These are phyloP conservation scores for Thomomys bottae DNA, from an alignment of 2,113 vertebrate species.

Conservation along the genomic window DNA sequence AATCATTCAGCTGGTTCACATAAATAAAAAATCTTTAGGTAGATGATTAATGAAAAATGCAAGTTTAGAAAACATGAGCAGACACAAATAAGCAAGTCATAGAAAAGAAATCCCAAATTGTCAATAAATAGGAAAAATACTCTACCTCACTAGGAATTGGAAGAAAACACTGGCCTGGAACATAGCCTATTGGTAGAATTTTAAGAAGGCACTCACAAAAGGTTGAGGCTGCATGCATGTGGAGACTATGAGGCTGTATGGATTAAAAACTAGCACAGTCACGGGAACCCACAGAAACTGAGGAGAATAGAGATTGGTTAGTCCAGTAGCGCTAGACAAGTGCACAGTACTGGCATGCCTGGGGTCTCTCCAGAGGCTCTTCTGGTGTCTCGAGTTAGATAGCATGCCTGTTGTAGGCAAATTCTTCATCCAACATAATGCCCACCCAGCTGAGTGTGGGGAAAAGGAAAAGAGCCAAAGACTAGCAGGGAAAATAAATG, in stretches of 20 bases:
- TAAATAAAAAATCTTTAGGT: background rate
- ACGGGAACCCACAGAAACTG: background rate
- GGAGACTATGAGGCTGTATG: background rate
- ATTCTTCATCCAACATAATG: background rate
- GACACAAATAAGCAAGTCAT: background rate
- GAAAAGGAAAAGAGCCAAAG: background rate
- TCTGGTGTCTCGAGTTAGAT: background rate
- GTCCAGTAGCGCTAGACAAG: background rate
- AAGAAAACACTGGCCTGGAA: no score
- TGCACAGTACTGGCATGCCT: no score
- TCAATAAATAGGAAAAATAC: background rate
- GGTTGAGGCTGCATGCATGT: background rate
- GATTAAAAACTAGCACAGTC: background rate
- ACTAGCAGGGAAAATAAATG: background rate
- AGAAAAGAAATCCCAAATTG: background rate
- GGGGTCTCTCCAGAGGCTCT: background rate
- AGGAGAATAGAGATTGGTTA: background rate
- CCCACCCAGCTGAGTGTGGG: background rate
- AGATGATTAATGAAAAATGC: background rate
- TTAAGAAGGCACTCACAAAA: constrained; percentile 6
- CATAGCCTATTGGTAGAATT: no score
- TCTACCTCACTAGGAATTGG: background rate
- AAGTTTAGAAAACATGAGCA: constrained; percentile 31
- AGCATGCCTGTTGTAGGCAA: background rate
- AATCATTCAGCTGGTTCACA: background rate